phyloP scores from a whole-genome alignment of 1,140 invertebrate species.

The Coelopa frigida region DNA sequence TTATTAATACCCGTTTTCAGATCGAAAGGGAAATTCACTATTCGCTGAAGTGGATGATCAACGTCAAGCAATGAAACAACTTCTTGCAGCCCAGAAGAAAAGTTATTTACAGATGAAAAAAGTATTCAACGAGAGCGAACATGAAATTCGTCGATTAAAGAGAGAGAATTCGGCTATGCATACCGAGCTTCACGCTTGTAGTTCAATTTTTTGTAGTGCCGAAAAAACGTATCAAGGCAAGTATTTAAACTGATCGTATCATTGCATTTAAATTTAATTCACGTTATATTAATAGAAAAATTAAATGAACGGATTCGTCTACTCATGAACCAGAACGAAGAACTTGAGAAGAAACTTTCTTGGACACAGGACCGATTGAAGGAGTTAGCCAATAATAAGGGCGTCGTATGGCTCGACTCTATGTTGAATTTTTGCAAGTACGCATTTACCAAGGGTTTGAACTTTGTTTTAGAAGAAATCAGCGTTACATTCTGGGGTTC shows the following conservation, averaged over 20 bases:
- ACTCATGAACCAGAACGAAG: conserved; percentile 27
- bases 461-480: conserved; percentile 3
- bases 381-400: conserved; percentile 33
- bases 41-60: conserved; percentile 52
- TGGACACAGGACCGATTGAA: conserved; percentile 28
- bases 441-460: conserved; percentile 21
- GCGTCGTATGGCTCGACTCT: conserved; percentile 39
- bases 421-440: conserved; percentile 44
- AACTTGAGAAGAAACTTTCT: conserved; percentile 26
- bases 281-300: conserved; percentile 22
- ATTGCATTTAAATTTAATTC: conserved; percentile 3
- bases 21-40: conserved; percentile 48
- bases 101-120: conserved; percentile 46
- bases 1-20: conserved; percentile 11
- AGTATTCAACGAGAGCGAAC: conserved; percentile 35
- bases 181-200: conserved; percentile 32
- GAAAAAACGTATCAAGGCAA: conserved; percentile 37
- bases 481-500: neutral
- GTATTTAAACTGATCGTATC: neutral
- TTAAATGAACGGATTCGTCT: conserved; percentile 35
- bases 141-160: conserved; percentile 45
- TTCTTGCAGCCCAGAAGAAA: conserved; percentile 42
- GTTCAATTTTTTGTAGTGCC: conserved; percentile 38
- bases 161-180: conserved; percentile 43
- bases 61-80: conserved; percentile 40